phyloP scores from a whole-genome alignment of 2,113 vertebrate genomes.

The Calyptommatus sinebrachiatus region DNA sequence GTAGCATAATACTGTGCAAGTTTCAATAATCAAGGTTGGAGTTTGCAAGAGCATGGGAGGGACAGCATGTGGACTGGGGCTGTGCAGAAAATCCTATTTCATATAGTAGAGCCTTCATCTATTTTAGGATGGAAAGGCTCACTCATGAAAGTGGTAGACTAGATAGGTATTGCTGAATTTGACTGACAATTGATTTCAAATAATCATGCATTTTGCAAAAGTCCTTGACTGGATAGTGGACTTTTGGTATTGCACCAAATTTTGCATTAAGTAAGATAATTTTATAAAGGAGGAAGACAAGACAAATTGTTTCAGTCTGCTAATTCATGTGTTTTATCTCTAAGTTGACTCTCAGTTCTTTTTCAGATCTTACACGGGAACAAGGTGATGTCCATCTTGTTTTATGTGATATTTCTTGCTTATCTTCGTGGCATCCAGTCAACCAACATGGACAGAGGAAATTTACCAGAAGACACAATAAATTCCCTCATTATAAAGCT shows the following conservation, averaged over 20 bases:
- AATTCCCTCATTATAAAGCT: conserved; percentile 95
- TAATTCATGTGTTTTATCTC: neutral
- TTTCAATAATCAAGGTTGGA: no score
- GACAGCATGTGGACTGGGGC: neutral
- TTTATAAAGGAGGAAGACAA: neutral
- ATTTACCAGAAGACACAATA: conserved; percentile 86
- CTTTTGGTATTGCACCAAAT: neutral
- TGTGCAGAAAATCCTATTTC: neutral
- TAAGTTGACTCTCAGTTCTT: conserved; percentile 54
- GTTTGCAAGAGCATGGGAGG: no score
- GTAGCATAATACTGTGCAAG: no score
- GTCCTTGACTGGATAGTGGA: neutral
- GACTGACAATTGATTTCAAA: neutral
- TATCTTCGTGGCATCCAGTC: conserved; percentile 97
- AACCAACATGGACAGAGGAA: conserved; percentile 89
- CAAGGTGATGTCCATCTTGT: conserved; percentile 99
- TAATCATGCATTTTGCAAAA: neutral
- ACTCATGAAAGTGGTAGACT: no score
- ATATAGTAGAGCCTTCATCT: neutral
- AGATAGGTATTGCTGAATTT: neutral
- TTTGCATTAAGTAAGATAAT: neutral
- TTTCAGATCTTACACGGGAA: conserved; percentile 98
- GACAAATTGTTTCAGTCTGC: neutral
- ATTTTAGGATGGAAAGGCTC: neutral
- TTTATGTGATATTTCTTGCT: conserved; percentile 96